Conservation (phyloP, 2,888 invertebrate genomes). For the Heliconius sara region DNA sequence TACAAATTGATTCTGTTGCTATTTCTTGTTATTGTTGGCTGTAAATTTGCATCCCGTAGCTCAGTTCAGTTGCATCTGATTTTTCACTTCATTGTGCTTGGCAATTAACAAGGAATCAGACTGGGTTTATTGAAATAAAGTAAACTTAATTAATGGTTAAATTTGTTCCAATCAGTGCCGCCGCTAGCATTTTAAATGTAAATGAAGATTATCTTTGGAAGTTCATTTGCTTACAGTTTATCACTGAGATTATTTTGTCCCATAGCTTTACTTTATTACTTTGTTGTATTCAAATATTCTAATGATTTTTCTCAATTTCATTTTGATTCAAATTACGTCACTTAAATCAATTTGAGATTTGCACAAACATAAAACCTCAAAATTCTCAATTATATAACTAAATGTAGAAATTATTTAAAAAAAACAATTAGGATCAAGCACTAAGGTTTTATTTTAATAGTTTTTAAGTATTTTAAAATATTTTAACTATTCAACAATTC, state of each 20-base stretch:
- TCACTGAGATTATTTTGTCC: conserved; percentile 28
- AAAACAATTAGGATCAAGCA: too few species aligned
- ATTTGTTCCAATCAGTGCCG: conserved; percentile 51
- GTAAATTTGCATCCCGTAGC: conserved; percentile 63
- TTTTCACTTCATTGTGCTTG: conserved; percentile 63
- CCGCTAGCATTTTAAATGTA: conserved; percentile 50
- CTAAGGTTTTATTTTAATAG: too few species aligned
- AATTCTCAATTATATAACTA: too few species aligned
- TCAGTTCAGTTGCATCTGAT: conserved; percentile 61
- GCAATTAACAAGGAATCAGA: conserved; percentile 77
- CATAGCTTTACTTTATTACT: conserved; percentile 15
- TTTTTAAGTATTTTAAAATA: too few species aligned
- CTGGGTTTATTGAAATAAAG: conserved; percentile 72
- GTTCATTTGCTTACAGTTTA: conserved; percentile 32
- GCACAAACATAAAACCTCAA: background rate
- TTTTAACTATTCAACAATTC: too few species aligned
- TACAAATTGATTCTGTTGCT: conserved; percentile 34
- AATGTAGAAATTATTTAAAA: too few species aligned
- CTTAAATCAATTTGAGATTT: background rate
- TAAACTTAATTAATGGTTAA: conserved; percentile 66
- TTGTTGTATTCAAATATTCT: background rate
- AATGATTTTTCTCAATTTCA: background rate
- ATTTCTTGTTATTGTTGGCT: conserved; percentile 50
- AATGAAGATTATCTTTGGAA: conserved; percentile 42
- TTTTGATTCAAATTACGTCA: too few species aligned